Percentiles rank a stretch among this genome's conserved stretches.
Evolutionary conservation across 2,797 vertebrate species (phyloP).

Genomic region (Acestrorhynchus altus): DNA sequence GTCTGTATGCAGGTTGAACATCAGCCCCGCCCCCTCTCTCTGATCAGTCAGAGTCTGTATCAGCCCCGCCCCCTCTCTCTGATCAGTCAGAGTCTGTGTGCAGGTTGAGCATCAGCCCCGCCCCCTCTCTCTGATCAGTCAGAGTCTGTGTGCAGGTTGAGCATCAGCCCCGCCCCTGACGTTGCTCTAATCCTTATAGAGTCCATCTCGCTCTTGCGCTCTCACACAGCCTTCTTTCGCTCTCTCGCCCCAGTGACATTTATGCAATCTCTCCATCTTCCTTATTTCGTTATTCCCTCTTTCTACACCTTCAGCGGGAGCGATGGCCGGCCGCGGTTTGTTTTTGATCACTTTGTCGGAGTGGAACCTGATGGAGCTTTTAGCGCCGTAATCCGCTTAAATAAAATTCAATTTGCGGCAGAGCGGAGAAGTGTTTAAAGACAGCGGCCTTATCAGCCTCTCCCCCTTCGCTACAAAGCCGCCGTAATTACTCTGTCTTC

Average conservation of each 20-base stretch:
- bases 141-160: too few species aligned
- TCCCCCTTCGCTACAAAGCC: slow-evolving; percentile 15
- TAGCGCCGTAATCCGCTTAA: slow-evolving; percentile 45
- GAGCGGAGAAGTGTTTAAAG: slow-evolving; percentile 41
- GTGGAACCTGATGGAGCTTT: slow-evolving; percentile 43
- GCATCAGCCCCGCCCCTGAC: too few species aligned
- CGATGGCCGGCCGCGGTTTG: neutral
- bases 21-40: too few species aligned
- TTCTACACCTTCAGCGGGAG: neutral
- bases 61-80: too few species aligned
- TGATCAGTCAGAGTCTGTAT: too few species aligned
- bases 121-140: too few species aligned
- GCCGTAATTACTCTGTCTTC: slow-evolving; percentile 39
- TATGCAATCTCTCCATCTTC: neutral
- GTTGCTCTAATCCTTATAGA: neutral
- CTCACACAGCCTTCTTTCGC: neutral
- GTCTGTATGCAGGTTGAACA: too few species aligned
- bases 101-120: too few species aligned
- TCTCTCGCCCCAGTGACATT: neutral
- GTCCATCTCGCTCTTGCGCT: neutral
- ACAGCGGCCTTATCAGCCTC: slow-evolving; percentile 38
- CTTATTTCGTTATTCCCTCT: slow-evolving; percentile 1
- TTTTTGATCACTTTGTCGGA: slow-evolving; percentile 24
- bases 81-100: too few species aligned
- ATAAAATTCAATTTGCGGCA: slow-evolving; percentile 49